Percentiles rank a stretch among this genome's conserved stretches.
Evolutionary conservation across 2,888 invertebrate species (phyloP).

Genomic region (Sarcophaga carnaria): DNA sequence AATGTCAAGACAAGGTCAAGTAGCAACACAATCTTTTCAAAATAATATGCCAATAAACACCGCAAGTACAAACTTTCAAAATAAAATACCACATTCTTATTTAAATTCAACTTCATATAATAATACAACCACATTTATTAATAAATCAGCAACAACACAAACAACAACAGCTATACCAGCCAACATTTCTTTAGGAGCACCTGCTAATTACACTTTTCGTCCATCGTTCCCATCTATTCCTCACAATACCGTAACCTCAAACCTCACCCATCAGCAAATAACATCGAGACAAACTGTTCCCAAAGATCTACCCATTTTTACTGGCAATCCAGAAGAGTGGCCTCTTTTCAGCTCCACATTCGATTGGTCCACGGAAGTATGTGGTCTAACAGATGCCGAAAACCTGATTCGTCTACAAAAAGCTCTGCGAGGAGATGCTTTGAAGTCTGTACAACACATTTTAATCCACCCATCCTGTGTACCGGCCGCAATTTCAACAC

Average conservation of each 20-base stretch:
- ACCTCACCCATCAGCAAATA: slow-evolving; percentile 37
- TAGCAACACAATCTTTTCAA: slow-evolving; percentile 14
- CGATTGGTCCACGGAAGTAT: too few species aligned
- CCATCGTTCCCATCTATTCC: slow-evolving; percentile 9
- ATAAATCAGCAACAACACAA: slow-evolving; percentile 11
- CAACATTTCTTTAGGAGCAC: slow-evolving; percentile 3
- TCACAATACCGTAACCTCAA: slow-evolving; percentile 1
- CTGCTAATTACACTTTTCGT: not conserved
- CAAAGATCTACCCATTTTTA: slow-evolving; percentile 48
- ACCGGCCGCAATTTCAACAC: too few species aligned
- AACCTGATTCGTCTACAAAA: too few species aligned
- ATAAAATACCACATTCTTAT: slow-evolving; percentile 11
- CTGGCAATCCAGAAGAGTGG: too few species aligned
- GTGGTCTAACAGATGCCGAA: too few species aligned
- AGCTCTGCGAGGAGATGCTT: too few species aligned
- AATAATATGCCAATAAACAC: slow-evolving; percentile 12
- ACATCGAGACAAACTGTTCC: slow-evolving; percentile 44
- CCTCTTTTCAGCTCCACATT: too few species aligned
- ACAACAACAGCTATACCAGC: slow-evolving; percentile 30
- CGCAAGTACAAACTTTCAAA: slow-evolving; percentile 22
- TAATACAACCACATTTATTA: too few species aligned
- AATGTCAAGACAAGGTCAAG: slow-evolving; percentile 15
- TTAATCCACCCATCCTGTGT: too few species aligned
- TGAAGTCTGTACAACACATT: too few species aligned
- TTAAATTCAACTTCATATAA: slow-evolving; percentile 19